Base-by-base conservation (phyloP, 53 echinoderm and acorn worm genomes). In the Holothuria scabra region DNA sequence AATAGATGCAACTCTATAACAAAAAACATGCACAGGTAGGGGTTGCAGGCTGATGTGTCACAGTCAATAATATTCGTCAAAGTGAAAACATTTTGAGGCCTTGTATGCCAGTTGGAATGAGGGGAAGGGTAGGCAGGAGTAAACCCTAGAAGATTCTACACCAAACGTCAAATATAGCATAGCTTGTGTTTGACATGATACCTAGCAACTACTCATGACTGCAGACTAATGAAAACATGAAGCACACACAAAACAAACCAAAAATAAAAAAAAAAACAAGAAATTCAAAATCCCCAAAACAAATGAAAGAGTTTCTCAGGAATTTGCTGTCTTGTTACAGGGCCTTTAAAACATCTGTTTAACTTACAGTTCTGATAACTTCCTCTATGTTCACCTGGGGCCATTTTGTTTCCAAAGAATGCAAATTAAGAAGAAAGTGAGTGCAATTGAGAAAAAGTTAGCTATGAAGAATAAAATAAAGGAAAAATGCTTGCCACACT, bases 321-420 rank as follows among this genome's bases (percentile, higher is more conserved):
- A 52, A 52, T 52, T 41, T 52, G 52, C 16, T 52, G 18, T 18
- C 52, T 1, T 1, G 52, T 16, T 10, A 52, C 18, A 52, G 52
- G 25, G n/a, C 46, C 44, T 41, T 18, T 11, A 72, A 46, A 52
- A 52, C 52, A 16, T 72, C 46, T 72, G 72, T 38, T 22, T 46
- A 56, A 90, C 90, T 90, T 90, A 90, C 90, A 83, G 72, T 71
- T 61, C 83, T 83, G 74, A 87, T 86, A 82, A 90, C 24, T 56
- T 90, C 90, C 49, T 90, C 90, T 59, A 64, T 60, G 69, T 84
- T 90, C 59, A 72, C 87, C 90, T 90, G 76, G 29, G 58, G 74
- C 46, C 48, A 48, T 29, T 72, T 72, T 46, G 72, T 72, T 22
- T 72, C 72, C 72, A 72, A 72, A 72, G 46, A 44, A 48, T 22